These are phyloP conservation scores for Coelopa frigida DNA, from an alignment of 1,140 invertebrate species.

Conservation along the genomic window DNA sequence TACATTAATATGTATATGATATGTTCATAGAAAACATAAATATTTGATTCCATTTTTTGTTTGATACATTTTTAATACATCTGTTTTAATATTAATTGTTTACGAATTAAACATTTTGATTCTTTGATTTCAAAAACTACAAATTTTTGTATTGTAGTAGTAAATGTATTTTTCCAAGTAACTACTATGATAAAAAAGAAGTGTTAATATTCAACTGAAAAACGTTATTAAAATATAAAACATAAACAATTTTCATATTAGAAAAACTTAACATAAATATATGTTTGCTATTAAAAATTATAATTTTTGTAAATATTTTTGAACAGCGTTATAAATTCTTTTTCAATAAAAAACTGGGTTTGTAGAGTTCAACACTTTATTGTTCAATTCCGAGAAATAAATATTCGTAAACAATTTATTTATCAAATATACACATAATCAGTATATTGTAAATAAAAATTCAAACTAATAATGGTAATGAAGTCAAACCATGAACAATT, in stretches of 20 bases:
- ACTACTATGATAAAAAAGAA: slow-evolving; percentile 15
- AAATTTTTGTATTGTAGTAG: slow-evolving; percentile 15
- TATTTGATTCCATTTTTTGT: no score
- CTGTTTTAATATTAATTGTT: slow-evolving; percentile 1
- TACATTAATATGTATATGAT: slow-evolving; percentile 11
- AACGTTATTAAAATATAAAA: no score
- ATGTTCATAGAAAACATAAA: slow-evolving; percentile 7
- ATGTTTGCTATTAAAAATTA: not conserved
- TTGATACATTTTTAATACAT: not conserved
- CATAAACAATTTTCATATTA: not conserved
- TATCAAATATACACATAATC: not conserved
- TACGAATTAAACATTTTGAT: not conserved
- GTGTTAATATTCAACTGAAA: no score
- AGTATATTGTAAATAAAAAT: no score
- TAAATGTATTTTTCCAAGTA: slow-evolving; percentile 18
- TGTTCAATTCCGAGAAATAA: not conserved
- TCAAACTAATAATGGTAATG: no score
- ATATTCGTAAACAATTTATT: not conserved
- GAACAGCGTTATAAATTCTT: not conserved
- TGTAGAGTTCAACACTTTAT: slow-evolving; percentile 5
- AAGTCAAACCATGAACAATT: no score
- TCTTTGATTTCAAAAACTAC: not conserved
- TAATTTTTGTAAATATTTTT: not conserved
- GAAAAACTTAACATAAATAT: slow-evolving; percentile 1
- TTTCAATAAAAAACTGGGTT: slow-evolving; percentile 6